Conservation (phyloP, 2,888 invertebrate genomes). For the Tryphoninae sp. region DNA sequence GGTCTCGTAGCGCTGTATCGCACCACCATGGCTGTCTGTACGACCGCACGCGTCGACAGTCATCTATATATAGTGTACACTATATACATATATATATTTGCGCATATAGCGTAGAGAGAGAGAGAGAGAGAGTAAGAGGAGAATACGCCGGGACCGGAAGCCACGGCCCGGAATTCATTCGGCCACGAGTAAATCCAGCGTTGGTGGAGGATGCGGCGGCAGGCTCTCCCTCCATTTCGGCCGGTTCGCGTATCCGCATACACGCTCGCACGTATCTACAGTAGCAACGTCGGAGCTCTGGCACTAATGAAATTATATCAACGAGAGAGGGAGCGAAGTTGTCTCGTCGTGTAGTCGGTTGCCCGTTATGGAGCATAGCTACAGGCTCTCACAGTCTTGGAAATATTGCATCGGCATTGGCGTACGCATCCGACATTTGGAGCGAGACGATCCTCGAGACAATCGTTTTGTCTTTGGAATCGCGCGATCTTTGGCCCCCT, state of each 20-base stretch:
- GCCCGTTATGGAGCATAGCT: too few species aligned
- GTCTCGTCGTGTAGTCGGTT: conserved; percentile 38
- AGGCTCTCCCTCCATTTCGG: not conserved
- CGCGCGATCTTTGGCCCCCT: too few species aligned
- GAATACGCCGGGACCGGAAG: conserved; percentile 42
- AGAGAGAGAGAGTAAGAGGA: not conserved
- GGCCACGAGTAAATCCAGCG: conserved; percentile 56
- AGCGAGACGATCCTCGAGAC: too few species aligned
- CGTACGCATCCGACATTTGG: too few species aligned
- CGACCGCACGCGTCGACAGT: conserved; percentile 39
- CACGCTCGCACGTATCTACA: not conserved
- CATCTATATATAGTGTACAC: conserved; percentile 1
- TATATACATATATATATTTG: not conserved
- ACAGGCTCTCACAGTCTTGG: too few species aligned
- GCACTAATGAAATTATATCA: conserved; percentile 59
- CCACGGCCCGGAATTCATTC: conserved; percentile 55
- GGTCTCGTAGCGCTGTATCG: conserved; percentile 17
- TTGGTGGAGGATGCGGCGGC: conserved; percentile 37
- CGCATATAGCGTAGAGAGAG: not conserved
- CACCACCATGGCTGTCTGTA: conserved; percentile 8
- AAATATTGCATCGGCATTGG: too few species aligned
- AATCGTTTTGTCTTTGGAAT: too few species aligned
- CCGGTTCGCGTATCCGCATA: not conserved
- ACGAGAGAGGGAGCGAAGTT: conserved; percentile 49
- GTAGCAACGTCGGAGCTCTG: conserved; percentile 22